phyloP scores from a whole-genome alignment of 1,140 invertebrate species.

The Saxidomus purpurata region DNA sequence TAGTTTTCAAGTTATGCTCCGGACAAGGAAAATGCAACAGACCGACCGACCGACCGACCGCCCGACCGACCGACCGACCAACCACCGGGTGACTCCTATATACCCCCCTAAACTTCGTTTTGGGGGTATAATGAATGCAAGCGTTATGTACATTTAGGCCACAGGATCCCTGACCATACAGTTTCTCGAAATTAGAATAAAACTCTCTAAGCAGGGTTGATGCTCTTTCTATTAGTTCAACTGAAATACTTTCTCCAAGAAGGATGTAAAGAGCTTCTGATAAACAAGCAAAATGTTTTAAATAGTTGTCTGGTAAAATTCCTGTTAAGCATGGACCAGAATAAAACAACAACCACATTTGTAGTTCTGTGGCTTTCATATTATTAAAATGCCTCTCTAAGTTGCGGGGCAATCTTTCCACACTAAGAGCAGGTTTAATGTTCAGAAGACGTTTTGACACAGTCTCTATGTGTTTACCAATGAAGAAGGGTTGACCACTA shows the following conservation, averaged over 20 bases:
- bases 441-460: slow-evolving; percentile 24
- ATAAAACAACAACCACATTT: slow-evolving; percentile 24
- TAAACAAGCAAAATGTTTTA: slow-evolving; percentile 27
- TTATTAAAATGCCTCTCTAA: slow-evolving; percentile 48
- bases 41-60: too few relatives aligned
- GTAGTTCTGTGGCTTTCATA: slow-evolving; percentile 41
- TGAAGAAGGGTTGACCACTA: slow-evolving; percentile 38
- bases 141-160: too few relatives aligned
- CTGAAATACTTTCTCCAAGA: slow-evolving; percentile 24
- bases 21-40: too few relatives aligned
- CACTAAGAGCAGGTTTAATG: too few relatives aligned
- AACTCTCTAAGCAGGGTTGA: not conserved
- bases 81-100: too few relatives aligned
- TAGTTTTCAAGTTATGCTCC: too few relatives aligned
- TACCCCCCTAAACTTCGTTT: too few relatives aligned
- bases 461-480: slow-evolving; percentile 40
- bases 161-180: not conserved
- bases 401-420: not conserved
- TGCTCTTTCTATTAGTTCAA: not conserved
- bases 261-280: slow-evolving; percentile 30
- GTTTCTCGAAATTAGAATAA: not conserved
- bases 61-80: too few relatives aligned
- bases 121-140: slow-evolving; percentile 10
- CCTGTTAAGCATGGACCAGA: slow-evolving; percentile 20
- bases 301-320: slow-evolving; percentile 7